Percentiles rank a stretch among this genome's conserved stretches.
phyloP scores from a whole-genome alignment of 2,113 vertebrate genomes.

The Macaca nemestrina region DNA sequence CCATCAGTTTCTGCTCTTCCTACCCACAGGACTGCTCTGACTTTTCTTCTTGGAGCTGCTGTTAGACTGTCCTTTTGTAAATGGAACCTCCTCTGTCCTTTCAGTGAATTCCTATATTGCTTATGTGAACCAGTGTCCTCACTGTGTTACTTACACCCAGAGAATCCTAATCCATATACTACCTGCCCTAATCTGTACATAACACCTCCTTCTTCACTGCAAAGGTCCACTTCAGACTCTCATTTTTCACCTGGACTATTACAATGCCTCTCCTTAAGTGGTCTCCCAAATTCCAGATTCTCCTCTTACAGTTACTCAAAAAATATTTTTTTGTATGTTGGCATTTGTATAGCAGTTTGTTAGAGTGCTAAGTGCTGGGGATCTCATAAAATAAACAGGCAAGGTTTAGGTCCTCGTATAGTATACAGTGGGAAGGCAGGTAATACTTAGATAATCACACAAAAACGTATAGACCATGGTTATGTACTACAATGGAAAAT shows the following conservation, averaged over 20 bases:
- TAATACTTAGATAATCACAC: not conserved
- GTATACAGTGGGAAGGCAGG: not conserved
- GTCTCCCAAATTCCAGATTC: not conserved
- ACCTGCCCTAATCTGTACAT: not conserved
- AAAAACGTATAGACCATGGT: not conserved
- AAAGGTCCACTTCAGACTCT: not conserved
- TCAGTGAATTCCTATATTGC: not conserved
- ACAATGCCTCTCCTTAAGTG: not conserved
- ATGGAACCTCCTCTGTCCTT: not conserved
- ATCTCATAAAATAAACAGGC: not conserved
- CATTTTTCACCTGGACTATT: not conserved
- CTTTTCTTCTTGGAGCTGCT: not conserved
- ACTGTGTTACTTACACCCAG: not conserved
- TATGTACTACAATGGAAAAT: not conserved
- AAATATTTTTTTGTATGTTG: not conserved
- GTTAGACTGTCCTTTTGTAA: not conserved
- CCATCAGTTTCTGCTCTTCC: not conserved
- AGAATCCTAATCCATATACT: not conserved
- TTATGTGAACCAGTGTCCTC: not conserved
- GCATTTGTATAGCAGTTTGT: not conserved
- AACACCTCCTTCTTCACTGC: not conserved
- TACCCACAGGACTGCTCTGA: not conserved
- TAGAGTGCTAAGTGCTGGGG: not conserved
- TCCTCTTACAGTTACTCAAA: conserved; percentile 10
- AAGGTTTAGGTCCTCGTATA: not conserved